These are phyloP conservation scores for Percopsis transmontana DNA, from an alignment of 2,113 vertebrate genomes.

Conservation along the genomic window DNA sequence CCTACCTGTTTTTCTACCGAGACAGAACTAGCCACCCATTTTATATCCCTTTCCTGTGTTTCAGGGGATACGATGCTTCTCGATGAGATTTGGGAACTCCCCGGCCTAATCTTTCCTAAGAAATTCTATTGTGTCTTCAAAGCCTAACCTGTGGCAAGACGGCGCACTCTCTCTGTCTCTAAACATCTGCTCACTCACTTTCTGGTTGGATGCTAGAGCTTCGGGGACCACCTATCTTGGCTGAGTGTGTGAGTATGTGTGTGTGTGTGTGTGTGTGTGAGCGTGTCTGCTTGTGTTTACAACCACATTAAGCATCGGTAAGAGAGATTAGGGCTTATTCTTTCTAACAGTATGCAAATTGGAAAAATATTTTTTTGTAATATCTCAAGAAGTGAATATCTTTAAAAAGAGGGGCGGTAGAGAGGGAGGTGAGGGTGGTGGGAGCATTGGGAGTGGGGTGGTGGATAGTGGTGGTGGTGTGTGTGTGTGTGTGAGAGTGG, in stretches of 20 bases:
- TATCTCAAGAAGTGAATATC: constrained; percentile 36
- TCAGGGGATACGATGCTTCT: constrained; percentile 34
- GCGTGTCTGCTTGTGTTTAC: background rate
- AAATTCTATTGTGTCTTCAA: constrained; percentile 52
- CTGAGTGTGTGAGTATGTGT: constrained; percentile 11
- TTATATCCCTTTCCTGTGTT: constrained; percentile 32
- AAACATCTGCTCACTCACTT: constrained; percentile 67
- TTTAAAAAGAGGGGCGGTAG: constrained; percentile 29
- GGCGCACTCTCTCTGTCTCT: constrained; percentile 43
- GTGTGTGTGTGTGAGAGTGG: constrained; percentile 1
- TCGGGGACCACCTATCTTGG: constrained; percentile 36
- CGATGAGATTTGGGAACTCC: constrained; percentile 65
- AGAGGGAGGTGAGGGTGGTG: constrained; percentile 1
- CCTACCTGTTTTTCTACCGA: constrained; percentile 29
- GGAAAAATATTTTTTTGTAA: constrained; percentile 33
- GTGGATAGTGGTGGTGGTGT: background rate
- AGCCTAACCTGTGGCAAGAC: constrained; percentile 46
- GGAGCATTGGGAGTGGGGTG: background rate
- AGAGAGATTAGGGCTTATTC: constrained; percentile 16
- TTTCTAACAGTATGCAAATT: constrained; percentile 34
- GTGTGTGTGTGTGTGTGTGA: background rate
- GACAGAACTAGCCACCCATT: constrained; percentile 21
- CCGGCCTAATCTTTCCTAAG: constrained; percentile 58
- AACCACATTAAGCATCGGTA: background rate
- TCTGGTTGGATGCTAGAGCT: constrained; percentile 30